These are phyloP conservation scores for Odobenus rosmarus DNA, from an alignment of 2,113 vertebrate genomes.

Conservation along the genomic window DNA sequence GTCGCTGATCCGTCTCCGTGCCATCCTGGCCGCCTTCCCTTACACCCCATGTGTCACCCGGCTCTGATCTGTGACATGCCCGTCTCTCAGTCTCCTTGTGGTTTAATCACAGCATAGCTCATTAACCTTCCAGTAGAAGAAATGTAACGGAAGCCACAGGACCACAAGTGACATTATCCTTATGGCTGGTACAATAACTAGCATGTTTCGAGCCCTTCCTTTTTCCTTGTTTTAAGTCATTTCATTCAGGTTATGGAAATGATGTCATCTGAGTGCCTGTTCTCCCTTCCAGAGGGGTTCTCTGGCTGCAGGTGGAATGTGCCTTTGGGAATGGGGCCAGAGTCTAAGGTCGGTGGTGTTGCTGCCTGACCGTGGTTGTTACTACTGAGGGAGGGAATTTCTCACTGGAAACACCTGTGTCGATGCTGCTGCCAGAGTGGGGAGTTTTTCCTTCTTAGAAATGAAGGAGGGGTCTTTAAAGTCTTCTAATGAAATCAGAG, in stretches of 20 bases:
- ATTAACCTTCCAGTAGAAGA: neutral
- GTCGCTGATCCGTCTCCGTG: fast-evolving
- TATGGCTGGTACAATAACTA: neutral
- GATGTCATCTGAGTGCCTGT: neutral
- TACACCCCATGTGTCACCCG: neutral
- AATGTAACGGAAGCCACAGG: neutral
- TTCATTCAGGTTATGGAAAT: neutral
- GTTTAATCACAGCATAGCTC: neutral
- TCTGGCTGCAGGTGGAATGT: neutral
- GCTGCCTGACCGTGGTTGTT: neutral
- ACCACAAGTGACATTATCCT: neutral
- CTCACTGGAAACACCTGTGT: neutral
- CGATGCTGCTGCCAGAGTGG: neutral
- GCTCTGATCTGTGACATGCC: neutral
- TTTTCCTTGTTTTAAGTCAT: neutral
- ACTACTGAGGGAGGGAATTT: neutral
- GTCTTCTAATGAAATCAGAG: neutral
- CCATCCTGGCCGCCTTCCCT: neutral
- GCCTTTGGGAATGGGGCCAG: neutral
- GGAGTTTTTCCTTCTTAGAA: neutral
- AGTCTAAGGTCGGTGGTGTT: neutral
- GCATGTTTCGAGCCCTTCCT: neutral
- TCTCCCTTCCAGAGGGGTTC: neutral
- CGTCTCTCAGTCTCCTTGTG: fast-evolving
- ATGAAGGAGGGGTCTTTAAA: neutral